Percentiles rank a stretch among this genome's conserved stretches.
phyloP scores from a whole-genome alignment of 2,113 vertebrate species.

The Nematolebias whitei region DNA sequence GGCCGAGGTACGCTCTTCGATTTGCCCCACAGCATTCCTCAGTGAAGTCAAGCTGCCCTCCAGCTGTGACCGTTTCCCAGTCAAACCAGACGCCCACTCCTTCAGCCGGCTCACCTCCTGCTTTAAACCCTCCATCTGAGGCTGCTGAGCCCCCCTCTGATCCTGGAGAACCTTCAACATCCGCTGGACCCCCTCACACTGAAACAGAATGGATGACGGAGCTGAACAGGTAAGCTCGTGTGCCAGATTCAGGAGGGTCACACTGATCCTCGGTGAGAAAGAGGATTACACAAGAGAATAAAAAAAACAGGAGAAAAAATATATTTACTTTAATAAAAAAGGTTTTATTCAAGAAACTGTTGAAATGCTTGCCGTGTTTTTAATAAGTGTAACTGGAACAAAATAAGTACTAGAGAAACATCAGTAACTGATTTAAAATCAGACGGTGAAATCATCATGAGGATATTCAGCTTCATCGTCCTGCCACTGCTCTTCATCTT shows the following conservation, averaged over 20 bases:
- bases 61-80: conserved; percentile 75
- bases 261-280: background rate
- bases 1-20: conserved; percentile 79
- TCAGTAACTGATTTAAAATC: conserved; percentile 16
- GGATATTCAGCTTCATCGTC: background rate
- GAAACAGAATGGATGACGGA: conserved; percentile 46
- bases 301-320: too few relatives aligned
- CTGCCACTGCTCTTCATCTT: conserved; percentile 37
- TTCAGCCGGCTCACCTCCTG: conserved; percentile 80
- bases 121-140: conserved; percentile 80
- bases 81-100: conserved; percentile 76
- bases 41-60: conserved; percentile 81
- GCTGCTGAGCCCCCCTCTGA: conserved; percentile 64
- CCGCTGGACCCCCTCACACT: conserved; percentile 84
- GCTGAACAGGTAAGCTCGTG: background rate
- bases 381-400: too few relatives aligned
- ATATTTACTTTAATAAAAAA: too few relatives aligned
- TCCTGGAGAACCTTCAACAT: conserved; percentile 77
- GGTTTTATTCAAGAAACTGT: too few relatives aligned
- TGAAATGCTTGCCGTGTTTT: background rate
- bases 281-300: background rate
- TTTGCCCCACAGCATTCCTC: conserved; percentile 75
- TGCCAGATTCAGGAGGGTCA: background rate
- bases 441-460: conserved; percentile 36
- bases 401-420: too few relatives aligned